Conservation (phyloP, 92 coral and sea anemone genomes). For the Heliopora coerulea region DNA sequence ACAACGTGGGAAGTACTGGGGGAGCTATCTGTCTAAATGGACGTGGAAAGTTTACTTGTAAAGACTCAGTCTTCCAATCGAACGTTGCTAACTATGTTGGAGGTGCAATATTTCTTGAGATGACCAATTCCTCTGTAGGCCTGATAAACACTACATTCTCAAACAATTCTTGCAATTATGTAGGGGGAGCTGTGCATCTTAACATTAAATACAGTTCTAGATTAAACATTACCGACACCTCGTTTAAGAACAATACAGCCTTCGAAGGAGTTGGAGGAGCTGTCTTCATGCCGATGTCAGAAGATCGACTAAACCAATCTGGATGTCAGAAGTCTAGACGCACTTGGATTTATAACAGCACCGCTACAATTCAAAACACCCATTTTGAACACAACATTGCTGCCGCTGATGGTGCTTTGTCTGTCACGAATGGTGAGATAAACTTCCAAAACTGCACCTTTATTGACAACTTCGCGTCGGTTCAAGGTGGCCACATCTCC, state of each 20-base stretch:
- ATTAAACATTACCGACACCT: neutral
- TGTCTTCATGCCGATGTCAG: slow-evolving; percentile 8
- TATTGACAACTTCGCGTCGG: slow-evolving; percentile 53
- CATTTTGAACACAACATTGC: slow-evolving; percentile 64
- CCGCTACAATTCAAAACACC: slow-evolving; percentile 38
- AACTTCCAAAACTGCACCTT: slow-evolving; percentile 57
- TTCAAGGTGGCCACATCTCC: slow-evolving; percentile 10
- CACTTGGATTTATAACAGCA: slow-evolving; percentile 47
- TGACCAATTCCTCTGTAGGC: slow-evolving; percentile 16
- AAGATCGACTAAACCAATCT: slow-evolving; percentile 7
- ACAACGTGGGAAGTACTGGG: neutral
- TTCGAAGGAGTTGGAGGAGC: slow-evolving; percentile 29
- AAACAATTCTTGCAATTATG: slow-evolving; percentile 13
- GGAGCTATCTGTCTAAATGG: neutral
- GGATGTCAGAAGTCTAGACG: slow-evolving; percentile 38
- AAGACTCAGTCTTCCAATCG: slow-evolving; percentile 40
- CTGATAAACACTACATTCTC: neutral
- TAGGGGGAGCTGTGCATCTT: slow-evolving; percentile 15
- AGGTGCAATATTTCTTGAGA: slow-evolving; percentile 30
- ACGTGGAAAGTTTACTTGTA: neutral
- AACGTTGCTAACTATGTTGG: slow-evolving; percentile 24
- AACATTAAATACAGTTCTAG: neutral
- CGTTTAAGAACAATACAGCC: slow-evolving; percentile 37
- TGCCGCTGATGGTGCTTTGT: slow-evolving; percentile 55
- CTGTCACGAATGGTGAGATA: slow-evolving; percentile 45